Evolutionary conservation across 2,888 invertebrate species (phyloP).

Genomic region (Octodonta nipae): DNA sequence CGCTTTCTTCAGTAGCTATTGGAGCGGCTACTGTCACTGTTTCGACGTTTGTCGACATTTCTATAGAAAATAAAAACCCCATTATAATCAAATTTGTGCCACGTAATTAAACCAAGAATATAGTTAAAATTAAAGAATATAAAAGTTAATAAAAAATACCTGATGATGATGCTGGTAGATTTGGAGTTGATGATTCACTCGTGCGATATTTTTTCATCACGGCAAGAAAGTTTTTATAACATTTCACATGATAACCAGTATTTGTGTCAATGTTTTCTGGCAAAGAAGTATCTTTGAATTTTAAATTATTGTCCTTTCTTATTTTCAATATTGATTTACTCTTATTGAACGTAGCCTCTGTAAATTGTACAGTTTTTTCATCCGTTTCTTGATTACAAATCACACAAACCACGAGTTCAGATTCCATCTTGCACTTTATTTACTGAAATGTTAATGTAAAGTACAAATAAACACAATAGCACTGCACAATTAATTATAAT

Average conservation of each 20-base stretch:
- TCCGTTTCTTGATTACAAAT: conserved; percentile 5
- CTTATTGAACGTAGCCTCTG: conserved; percentile 1
- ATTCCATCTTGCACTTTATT: conserved; percentile 6
- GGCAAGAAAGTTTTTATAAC: conserved; percentile 4
- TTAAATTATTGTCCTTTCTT: conserved; percentile 2
- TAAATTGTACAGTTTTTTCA: conserved; percentile 5
- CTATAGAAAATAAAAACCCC: neutral
- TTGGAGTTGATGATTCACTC: conserved; percentile 2
- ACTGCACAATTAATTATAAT: conserved; percentile 5
- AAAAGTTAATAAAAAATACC: conserved; percentile 5
- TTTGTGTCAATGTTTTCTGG: conserved; percentile 1
- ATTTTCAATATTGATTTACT: conserved; percentile 5
- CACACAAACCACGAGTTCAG: conserved; percentile 5
- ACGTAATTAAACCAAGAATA: conserved; percentile 3
- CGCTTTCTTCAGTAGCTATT: conserved; percentile 1
- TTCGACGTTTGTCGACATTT: neutral
- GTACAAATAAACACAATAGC: conserved; percentile 4
- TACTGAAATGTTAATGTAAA: conserved; percentile 6
- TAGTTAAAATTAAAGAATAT: conserved; percentile 4
- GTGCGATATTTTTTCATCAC: conserved; percentile 4
- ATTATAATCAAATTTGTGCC: neutral
- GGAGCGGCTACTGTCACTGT: no score
- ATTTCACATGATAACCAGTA: conserved; percentile 2
- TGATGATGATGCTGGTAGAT: conserved; percentile 3
- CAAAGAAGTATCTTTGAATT: conserved; percentile 2